Base-by-base conservation (phyloP, 2,113 vertebrate genomes). In the Eurystomus gularis region DNA sequence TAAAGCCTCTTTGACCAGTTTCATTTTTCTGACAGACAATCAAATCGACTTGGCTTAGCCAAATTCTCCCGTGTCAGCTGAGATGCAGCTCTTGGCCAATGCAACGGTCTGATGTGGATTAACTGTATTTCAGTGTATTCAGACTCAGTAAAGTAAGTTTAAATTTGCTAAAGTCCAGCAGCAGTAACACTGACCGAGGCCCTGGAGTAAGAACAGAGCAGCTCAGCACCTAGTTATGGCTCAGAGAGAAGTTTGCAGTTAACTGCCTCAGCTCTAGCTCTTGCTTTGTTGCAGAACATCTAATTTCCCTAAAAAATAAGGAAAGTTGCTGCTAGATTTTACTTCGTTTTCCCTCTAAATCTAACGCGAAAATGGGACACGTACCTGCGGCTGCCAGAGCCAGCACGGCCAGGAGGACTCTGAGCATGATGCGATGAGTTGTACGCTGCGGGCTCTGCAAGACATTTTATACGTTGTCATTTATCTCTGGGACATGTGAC, bases 361-460 rank as follows among this genome's bases (percentile, higher is more conserved):
- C 8, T 15, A 28, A 35, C 48, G 51, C 35, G 83, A 81, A 62
- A 72, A 24, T n/a, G 20, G 28, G 46, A 51, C 49, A 82, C 73
- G 0, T 91, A 98, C 97, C 97, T 97, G 88, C 91, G 69, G 96
- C 65, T 79, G 97, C 94, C 97, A 98, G 16, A 1, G 52, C 7
- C 46, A 96, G 20, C 5, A 82, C 69, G 5, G 92, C 49, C 2
- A 97, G 49, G 17, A 98, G 72, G 26, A 78, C 7, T 57, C 54
- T 35, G 33, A 98, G 86, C 97, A 97, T 97, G 84, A 17, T 86
- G 80, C 6, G 8, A 2, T 7, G 33, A 35, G 28, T 70, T 86
- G 54, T 26, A 10, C 18, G 40, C 17, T 71, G 49, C 29, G 39
- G 15, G 23, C 26, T 21, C 14, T 11, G 16, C 4, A 1, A n/a